Base-by-base conservation (phyloP, 2,113 vertebrate species). In the Amia ocellicauda region DNA sequence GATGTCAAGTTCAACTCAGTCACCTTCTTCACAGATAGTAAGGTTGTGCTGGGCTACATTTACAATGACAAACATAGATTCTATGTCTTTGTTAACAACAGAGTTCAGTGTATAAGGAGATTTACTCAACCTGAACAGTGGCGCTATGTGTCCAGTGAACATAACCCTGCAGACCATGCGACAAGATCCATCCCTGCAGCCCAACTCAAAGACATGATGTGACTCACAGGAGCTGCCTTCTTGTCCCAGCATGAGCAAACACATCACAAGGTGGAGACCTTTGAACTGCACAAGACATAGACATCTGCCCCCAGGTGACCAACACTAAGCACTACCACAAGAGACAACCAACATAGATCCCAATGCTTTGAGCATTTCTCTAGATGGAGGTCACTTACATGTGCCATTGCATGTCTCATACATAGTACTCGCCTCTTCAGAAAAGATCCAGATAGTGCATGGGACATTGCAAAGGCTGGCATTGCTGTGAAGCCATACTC, bases 391-490 rank as follows among this genome's bases (percentile, higher is more conserved):
- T 49, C 50, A 31, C 61, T 61, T 16, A 10, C 4, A 27, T 14
- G n/a, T 5, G 42, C 56, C 1, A 53, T 52, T 36, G 69, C 50
- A 2, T 17, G 19, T 5, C 61, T 74, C 3, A 50, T 66, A 29
- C 60, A 69, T 7, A 16, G 62, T 47, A 24, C 16, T 17, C 8
- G 14, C 14, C 50, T 26, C 29, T 66, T 57, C 24, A 61, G 65
- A 19, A 26, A 7, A 31, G 29, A 16, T 31, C 13, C 24, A 56
- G 29, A 63, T 10, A 45, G 52, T 8, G n/a, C n/a, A n/a, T n/a
- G n/a, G 41, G 26, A 23, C 7, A 29, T 55, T 23, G 55, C 14
- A 67, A 55, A 67, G 60, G 63, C n/a, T 73, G 71, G 71, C 45
- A 62, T 7, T 29, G 20, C 50, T 69, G 27, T 19, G 26, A 36